These are phyloP conservation scores for Aurelia aurita DNA, from an alignment of 30 jellyfish, hydroid and myxozoan species.

Conservation along the genomic window DNA sequence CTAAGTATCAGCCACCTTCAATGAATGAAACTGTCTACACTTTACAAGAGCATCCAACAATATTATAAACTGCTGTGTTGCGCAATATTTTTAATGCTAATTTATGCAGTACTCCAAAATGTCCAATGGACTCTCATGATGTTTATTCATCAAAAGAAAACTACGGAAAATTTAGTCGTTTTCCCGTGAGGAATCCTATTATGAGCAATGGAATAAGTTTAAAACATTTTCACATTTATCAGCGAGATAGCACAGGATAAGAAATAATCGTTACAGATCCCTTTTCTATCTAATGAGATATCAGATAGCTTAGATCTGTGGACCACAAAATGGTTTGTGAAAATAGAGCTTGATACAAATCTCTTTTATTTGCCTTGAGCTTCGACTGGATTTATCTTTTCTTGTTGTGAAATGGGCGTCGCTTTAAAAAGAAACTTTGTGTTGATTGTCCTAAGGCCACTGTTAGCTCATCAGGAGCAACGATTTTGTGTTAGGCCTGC, in stretches of 20 bases:
- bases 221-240: not conserved
- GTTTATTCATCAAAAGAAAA: too few species aligned
- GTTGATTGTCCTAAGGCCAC: not conserved
- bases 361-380: not conserved
- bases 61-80: too few species aligned
- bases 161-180: too few species aligned
- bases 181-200: too few species aligned
- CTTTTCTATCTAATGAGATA: constrained; percentile 39
- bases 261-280: constrained; percentile 18
- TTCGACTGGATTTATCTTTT: not conserved
- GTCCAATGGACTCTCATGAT: too few species aligned
- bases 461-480: not conserved
- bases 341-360: constrained; percentile 11
- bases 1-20: too few species aligned
- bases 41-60: too few species aligned
- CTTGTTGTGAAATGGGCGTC: not conserved
- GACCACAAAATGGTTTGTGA: constrained; percentile 52
- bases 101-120: too few species aligned
- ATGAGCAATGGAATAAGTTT: too few species aligned
- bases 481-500: not conserved
- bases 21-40: too few species aligned
- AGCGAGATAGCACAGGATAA: not conserved
- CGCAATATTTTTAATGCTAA: too few species aligned
- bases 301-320: constrained; percentile 32
- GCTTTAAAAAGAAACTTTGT: constrained; percentile 2